Conservation (phyloP, 2,113 vertebrate species). For the Nannobrachium achirus region DNA sequence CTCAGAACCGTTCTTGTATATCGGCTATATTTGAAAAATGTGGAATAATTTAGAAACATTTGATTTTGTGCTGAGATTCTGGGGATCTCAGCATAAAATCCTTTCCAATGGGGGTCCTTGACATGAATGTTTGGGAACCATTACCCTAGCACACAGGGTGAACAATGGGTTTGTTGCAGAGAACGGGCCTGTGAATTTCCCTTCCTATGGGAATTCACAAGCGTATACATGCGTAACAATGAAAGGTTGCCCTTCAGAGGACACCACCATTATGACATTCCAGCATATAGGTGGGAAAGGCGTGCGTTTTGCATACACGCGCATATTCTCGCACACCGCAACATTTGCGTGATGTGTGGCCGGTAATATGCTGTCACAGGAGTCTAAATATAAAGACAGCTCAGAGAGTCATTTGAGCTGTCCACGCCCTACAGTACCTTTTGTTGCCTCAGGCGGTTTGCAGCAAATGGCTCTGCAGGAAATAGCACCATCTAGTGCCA, state of each 20-base stretch:
- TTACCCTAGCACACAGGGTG: too few species aligned
- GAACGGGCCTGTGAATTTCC: conserved; percentile 6
- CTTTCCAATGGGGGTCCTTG: too few species aligned
- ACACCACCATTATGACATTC: neutral
- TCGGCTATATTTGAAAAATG: too few species aligned
- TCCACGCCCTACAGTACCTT: neutral
- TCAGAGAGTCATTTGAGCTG: neutral
- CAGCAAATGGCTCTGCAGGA: neutral
- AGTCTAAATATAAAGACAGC: too few species aligned
- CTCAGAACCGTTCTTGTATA: too few species aligned
- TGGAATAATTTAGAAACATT: too few species aligned
- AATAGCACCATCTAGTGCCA: conserved; percentile 46
- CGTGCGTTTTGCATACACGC: neutral
- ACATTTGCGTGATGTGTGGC: neutral
- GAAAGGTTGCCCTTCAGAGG: conserved; percentile 30
- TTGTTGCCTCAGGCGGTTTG: neutral
- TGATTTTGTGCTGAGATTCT: too few species aligned
- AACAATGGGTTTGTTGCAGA: conserved; percentile 19
- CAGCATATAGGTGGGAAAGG: neutral
- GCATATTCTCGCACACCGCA: neutral
- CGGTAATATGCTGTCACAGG: too few species aligned
- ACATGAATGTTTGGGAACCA: too few species aligned
- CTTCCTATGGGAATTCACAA: conserved; percentile 15
- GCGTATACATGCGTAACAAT: conserved; percentile 1
- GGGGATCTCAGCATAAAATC: too few species aligned